Percentiles rank a stretch among this genome's conserved stretches.
These are phyloP conservation scores for Callipepla squamata DNA, from an alignment of 2,113 vertebrate species.

Conservation along the genomic window DNA sequence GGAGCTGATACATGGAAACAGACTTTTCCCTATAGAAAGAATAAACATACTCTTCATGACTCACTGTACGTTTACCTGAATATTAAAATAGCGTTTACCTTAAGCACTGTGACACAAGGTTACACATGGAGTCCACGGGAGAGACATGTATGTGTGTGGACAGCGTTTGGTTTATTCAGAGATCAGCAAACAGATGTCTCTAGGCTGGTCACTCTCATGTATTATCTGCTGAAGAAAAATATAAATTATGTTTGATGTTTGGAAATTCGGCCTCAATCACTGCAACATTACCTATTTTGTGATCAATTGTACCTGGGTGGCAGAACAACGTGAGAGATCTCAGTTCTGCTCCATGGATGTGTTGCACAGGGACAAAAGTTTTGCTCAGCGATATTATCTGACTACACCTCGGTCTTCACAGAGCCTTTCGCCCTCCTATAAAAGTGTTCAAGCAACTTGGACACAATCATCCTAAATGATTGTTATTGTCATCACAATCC, in stretches of 20 bases:
- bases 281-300: background rate
- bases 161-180: background rate
- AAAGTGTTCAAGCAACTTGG: background rate
- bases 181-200: background rate
- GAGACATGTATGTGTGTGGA: background rate
- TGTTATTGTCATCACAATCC: accelerated
- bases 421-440: background rate
- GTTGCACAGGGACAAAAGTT: background rate
- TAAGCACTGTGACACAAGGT: background rate
- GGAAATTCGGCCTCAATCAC: background rate
- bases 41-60: background rate
- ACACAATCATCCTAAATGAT: background rate
- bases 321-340: background rate
- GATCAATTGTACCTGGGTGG: background rate
- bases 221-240: background rate
- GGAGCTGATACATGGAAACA: background rate
- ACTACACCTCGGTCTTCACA: background rate
- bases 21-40: background rate
- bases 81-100: background rate
- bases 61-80: background rate
- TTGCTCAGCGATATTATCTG: background rate
- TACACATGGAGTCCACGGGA: background rate
- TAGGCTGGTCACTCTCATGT: background rate
- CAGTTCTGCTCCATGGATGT: background rate
- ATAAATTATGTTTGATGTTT: background rate